Percentiles rank a stretch among this genome's conserved stretches.
Evolutionary conservation across 2,888 invertebrate species (phyloP).

Genomic region (Mongoloraphidia duomilia): DNA sequence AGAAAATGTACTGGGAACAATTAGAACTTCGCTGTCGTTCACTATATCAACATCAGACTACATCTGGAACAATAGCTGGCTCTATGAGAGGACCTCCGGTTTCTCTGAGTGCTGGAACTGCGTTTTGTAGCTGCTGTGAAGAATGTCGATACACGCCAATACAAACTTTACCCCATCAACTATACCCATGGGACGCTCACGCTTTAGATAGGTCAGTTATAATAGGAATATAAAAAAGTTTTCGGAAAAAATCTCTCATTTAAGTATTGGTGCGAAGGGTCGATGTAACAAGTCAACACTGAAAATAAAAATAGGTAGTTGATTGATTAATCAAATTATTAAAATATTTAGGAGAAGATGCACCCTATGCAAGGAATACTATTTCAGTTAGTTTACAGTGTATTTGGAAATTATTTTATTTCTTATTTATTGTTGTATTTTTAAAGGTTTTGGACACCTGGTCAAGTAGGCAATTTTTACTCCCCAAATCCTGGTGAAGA

Average conservation of each 20-base stretch:
- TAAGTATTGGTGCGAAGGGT: too few relatives aligned
- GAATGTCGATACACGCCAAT: conserved; percentile 46
- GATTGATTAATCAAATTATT: too few relatives aligned
- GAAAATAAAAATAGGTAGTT: too few relatives aligned
- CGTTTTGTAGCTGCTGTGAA: conserved; percentile 53
- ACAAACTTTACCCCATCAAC: conserved; percentile 36
- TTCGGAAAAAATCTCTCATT: neutral
- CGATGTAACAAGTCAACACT: too few relatives aligned
- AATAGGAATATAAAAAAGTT: neutral
- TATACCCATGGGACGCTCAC: conserved; percentile 42
- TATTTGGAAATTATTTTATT: neutral
- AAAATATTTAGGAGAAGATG: too few relatives aligned
- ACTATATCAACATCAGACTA: conserved; percentile 46
- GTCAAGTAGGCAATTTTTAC: conserved; percentile 65
- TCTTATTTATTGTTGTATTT: too few relatives aligned
- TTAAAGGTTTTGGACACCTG: conserved; percentile 39
- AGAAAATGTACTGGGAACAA: conserved; percentile 93
- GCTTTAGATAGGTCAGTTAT: conserved; percentile 27
- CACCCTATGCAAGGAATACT: too few relatives aligned
- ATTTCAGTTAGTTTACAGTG: conserved; percentile 1
- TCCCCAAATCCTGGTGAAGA: conserved; percentile 66
- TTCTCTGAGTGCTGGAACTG: conserved; percentile 26
- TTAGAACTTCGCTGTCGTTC: conserved; percentile 71
- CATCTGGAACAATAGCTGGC: conserved; percentile 25
- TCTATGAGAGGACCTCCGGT: conserved; percentile 31